Percentiles rank a stretch among this genome's conserved stretches.
Evolutionary conservation across 2,113 vertebrate genomes (phyloP).

Genomic region (Sphaerodactylus townsendi): DNA sequence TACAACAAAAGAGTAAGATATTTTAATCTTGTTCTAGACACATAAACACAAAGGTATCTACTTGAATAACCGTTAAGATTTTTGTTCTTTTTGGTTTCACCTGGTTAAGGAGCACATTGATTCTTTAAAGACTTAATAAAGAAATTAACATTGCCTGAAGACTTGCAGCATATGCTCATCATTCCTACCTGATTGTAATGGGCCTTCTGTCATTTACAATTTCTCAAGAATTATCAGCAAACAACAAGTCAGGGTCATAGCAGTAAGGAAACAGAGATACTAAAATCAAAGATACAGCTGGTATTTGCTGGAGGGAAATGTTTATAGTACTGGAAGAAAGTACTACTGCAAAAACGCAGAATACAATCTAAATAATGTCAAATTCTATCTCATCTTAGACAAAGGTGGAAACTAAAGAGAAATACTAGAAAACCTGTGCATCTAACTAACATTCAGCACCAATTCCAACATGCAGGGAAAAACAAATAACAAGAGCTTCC

Average conservation of each 20-base stretch:
- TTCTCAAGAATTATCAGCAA: constrained; percentile 26
- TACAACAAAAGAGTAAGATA: too few species aligned
- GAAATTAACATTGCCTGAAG: constrained; percentile 44
- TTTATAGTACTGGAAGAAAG: constrained; percentile 19
- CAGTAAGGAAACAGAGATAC: constrained; percentile 3
- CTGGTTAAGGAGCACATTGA: constrained; percentile 26
- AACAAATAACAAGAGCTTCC: background rate
- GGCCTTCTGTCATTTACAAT: constrained; percentile 19
- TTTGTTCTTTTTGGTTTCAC: background rate
- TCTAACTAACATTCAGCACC: background rate
- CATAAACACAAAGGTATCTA: background rate
- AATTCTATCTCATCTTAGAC: background rate
- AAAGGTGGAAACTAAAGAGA: background rate
- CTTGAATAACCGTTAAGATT: background rate
- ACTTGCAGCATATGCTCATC: background rate
- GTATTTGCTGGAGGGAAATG: constrained; percentile 31
- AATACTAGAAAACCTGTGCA: background rate
- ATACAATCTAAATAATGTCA: constrained; percentile 2
- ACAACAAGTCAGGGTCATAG: constrained; percentile 24
- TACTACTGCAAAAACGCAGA: fast-evolving
- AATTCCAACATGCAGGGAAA: background rate
- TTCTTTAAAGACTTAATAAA: constrained; percentile 36
- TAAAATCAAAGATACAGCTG: constrained; percentile 38
- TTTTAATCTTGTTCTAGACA: too few species aligned
- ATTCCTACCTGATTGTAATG: constrained; percentile 27